Conservation (phyloP, 2,888 invertebrate genomes). For the Strigamia maritima region DNA sequence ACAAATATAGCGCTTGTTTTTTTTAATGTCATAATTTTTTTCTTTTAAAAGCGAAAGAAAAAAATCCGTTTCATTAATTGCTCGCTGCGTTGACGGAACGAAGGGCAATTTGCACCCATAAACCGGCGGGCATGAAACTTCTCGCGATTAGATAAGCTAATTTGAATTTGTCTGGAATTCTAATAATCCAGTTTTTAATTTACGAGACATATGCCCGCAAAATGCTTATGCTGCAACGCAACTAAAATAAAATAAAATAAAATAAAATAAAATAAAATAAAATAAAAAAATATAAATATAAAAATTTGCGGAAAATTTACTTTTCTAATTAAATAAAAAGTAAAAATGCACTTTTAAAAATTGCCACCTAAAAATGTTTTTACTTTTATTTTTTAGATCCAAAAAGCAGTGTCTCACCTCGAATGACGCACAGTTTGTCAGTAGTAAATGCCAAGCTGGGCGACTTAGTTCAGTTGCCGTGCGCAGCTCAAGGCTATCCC, state of each 20-base stretch:
- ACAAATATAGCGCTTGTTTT: no score
- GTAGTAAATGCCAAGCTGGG: conserved; percentile 29
- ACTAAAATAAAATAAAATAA: background rate
- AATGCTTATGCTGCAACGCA: background rate
- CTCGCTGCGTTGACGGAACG: conserved; percentile 3
- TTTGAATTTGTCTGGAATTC: conserved; percentile 32
- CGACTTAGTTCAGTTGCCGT: conserved; percentile 35
- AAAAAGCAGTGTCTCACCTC: conserved; percentile 37
- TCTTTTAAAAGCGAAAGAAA: no score
- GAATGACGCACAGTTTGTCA: conserved; percentile 36
- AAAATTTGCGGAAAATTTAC: no score
- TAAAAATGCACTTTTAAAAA: background rate
- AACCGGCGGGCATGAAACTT: conserved; percentile 34
- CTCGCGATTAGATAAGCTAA: conserved; percentile 34
- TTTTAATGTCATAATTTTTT: no score
- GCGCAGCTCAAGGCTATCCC: conserved; percentile 35
- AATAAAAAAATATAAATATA: no score
- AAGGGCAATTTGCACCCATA: conserved; percentile 30
- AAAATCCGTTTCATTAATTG: background rate
- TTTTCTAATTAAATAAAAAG: background rate
- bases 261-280: background rate
- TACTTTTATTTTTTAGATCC: conserved; percentile 12
- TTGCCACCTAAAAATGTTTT: background rate
- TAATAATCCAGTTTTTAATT: conserved; percentile 21
- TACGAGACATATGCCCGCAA: background rate